Conservation (phyloP, 2,888 invertebrate genomes). For the Blastobasis adustella region DNA sequence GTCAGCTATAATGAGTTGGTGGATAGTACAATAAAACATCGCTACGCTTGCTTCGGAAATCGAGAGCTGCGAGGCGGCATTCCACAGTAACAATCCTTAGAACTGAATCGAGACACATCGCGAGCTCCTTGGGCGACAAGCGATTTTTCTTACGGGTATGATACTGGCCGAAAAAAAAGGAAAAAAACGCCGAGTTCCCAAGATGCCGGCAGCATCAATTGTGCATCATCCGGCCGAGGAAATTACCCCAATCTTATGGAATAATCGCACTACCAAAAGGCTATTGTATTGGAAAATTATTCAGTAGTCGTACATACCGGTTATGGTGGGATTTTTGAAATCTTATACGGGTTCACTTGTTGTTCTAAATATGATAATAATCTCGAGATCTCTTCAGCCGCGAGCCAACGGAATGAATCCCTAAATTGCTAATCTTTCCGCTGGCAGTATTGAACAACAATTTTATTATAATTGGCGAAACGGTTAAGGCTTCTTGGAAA, state of each 20-base stretch:
- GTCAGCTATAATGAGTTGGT: no score
- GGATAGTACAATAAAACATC: no score
- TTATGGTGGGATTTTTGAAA: no score
- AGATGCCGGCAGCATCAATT: no score
- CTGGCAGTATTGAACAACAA: slow-evolving; percentile 58
- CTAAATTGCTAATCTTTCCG: slow-evolving; percentile 57
- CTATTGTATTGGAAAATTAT: no score
- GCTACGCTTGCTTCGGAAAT: slow-evolving; percentile 35
- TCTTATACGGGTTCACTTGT: neutral
- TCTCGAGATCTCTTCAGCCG: slow-evolving; percentile 7
- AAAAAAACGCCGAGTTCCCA: slow-evolving; percentile 28
- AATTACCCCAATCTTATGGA: no score
- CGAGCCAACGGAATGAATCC: slow-evolving; percentile 12
- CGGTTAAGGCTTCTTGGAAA: slow-evolving; percentile 68
- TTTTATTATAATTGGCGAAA: slow-evolving; percentile 69
- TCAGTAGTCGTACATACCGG: no score
- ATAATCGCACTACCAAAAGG: no score
- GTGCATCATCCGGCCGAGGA: no score
- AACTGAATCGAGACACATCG: slow-evolving; percentile 32
- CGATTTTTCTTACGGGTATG: slow-evolving; percentile 7
- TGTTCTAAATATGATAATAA: neutral
- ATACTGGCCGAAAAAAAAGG: slow-evolving; percentile 3
- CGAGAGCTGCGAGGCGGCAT: slow-evolving; percentile 63
- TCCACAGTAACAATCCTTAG: slow-evolving; percentile 63
- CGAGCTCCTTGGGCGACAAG: slow-evolving; percentile 42